phyloP scores from a whole-genome alignment of 2,888 invertebrate genomes.

The Tachina lurida region DNA sequence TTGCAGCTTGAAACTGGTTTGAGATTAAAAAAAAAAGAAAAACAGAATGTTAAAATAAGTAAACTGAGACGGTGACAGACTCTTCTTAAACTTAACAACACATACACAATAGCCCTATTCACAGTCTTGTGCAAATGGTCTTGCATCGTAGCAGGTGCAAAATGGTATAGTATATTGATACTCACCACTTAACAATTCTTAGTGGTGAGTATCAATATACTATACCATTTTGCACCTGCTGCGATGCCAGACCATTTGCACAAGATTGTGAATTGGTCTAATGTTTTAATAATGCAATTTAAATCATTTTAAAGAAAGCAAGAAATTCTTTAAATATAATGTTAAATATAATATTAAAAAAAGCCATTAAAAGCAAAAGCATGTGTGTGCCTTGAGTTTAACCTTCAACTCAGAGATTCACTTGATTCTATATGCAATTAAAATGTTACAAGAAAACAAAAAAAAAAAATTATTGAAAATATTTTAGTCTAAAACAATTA shows the following conservation, averaged over 20 bases:
- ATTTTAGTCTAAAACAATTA: conserved; percentile 31
- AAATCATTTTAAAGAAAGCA: not conserved
- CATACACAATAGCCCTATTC: too few relatives aligned
- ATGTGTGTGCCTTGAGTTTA: not conserved
- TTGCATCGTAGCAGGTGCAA: too few relatives aligned
- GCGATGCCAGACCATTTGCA: too few relatives aligned
- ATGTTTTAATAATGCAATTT: not conserved
- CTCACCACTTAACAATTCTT: too few relatives aligned
- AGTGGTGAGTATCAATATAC: too few relatives aligned
- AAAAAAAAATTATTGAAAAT: conserved; percentile 18
- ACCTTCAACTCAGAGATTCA: conserved; percentile 48
- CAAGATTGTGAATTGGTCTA: too few relatives aligned
- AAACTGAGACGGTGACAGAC: not conserved
- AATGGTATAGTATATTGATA: too few relatives aligned
- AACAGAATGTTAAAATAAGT: not conserved
- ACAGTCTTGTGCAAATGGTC: too few relatives aligned
- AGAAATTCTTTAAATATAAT: not conserved
- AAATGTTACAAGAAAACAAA: conserved; percentile 3
- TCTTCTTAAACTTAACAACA: not conserved
- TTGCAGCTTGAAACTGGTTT: conserved; percentile 44
- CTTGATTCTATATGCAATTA: not conserved
- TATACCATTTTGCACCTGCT: too few relatives aligned
- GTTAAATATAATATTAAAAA: not conserved
- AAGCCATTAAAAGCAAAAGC: not conserved
- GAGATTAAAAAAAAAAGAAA: conserved; percentile 14